Percentiles rank a stretch among this genome's conserved stretches.
Conservation (phyloP, 2,797 vertebrate species). For the Pogonophryne albipinna region DNA sequence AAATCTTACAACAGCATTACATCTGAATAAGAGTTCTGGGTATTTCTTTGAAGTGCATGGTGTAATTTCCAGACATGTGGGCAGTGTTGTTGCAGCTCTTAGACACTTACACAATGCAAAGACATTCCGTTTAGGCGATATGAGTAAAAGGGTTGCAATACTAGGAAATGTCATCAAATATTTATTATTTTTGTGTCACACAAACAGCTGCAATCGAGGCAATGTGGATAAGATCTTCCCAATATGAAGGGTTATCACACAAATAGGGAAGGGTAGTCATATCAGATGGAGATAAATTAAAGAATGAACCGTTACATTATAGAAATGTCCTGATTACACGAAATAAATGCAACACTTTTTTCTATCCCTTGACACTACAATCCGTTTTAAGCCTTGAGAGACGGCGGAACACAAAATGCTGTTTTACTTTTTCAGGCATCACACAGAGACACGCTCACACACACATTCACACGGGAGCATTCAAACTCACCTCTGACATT, state of each 20-base stretch:
- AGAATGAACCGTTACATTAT: too few species aligned
- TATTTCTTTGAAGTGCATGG: not conserved
- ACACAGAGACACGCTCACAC: conserved; percentile 1
- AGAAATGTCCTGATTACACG: not conserved
- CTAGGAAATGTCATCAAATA: not conserved
- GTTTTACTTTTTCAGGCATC: not conserved
- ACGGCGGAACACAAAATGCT: too few species aligned
- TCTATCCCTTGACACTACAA: not conserved
- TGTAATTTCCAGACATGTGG: conserved; percentile 25
- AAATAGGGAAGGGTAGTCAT: conserved; percentile 18
- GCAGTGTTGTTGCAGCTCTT: conserved; percentile 17
- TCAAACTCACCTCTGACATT: conserved; percentile 34
- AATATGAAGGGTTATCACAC: conserved; percentile 33
- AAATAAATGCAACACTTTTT: not conserved
- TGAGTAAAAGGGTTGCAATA: conserved; percentile 45
- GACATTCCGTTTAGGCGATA: not conserved
- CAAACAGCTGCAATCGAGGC: conserved; percentile 23
- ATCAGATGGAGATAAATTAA: too few species aligned
- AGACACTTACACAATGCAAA: conserved; percentile 35
- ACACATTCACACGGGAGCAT: not conserved
- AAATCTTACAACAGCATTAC: not conserved
- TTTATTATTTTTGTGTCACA: not conserved
- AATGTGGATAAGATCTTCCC: conserved; percentile 67
- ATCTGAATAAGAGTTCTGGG: not conserved
- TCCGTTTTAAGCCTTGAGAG: not conserved